A percentile compares a stretch with the other conserved stretches of the same genome.
Conservation (phyloP, 2,797 vertebrate genomes). For the Mus caroli region DNA sequence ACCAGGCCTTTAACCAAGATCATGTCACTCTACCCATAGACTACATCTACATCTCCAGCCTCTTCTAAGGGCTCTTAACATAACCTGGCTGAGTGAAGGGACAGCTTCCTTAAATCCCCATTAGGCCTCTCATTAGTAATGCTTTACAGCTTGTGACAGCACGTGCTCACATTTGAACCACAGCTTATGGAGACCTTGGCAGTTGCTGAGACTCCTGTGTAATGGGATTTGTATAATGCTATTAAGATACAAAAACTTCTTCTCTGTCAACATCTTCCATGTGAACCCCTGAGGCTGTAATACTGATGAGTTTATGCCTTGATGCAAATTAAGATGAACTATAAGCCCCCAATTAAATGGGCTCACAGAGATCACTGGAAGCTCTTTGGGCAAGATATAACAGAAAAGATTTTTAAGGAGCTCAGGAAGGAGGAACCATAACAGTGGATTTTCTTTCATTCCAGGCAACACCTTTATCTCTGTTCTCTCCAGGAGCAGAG, state of each 20-base stretch:
- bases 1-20: background rate
- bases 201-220: constrained; percentile 41
- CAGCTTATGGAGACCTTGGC: constrained; percentile 6
- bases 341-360: constrained; percentile 63
- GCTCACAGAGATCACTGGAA: constrained; percentile 28
- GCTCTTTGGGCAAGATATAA: constrained; percentile 58
- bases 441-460: constrained; percentile 37
- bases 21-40: background rate
- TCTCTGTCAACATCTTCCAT: constrained; percentile 43
- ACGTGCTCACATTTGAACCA: constrained; percentile 17
- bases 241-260: constrained; percentile 65
- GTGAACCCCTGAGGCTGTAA: constrained; percentile 46
- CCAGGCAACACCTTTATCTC: constrained; percentile 8
- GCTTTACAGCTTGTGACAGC: constrained; percentile 23
- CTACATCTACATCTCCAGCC: background rate
- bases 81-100: background rate
- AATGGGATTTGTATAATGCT: constrained; percentile 59
- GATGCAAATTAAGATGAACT: constrained; percentile 69
- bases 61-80: background rate
- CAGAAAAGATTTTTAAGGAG: constrained; percentile 22
- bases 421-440: constrained; percentile 7
- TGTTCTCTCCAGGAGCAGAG: constrained; percentile 19
- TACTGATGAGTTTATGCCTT: constrained; percentile 68
- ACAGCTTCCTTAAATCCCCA: background rate
- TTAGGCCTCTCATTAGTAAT: background rate